Conservation (phyloP, 2,888 invertebrate genomes). For the Caenorhabditis angaria region DNA sequence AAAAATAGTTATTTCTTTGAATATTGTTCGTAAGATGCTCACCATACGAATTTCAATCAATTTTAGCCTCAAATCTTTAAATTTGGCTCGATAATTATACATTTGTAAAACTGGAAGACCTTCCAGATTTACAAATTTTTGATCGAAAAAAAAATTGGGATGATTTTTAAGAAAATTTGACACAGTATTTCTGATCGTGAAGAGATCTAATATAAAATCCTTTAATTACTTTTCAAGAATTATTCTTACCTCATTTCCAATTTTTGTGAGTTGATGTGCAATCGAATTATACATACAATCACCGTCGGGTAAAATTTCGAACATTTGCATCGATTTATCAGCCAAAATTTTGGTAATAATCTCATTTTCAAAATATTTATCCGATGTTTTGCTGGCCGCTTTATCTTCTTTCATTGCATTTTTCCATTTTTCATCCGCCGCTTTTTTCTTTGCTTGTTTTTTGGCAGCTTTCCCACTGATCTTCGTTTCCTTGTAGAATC, state of each 20-base stretch:
- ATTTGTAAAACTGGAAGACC: too few relatives aligned
- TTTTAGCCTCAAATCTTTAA: too few relatives aligned
- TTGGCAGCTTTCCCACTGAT: constrained; percentile 35
- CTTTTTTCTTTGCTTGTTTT: constrained; percentile 41
- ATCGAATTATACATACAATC: constrained; percentile 71
- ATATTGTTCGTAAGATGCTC: too few relatives aligned
- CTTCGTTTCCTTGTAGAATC: constrained; percentile 26
- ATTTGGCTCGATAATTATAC: too few relatives aligned
- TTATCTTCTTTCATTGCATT: constrained; percentile 31
- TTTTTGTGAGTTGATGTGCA: constrained; percentile 61
- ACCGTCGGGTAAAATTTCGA: constrained; percentile 69
- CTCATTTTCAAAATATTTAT: constrained; percentile 20
- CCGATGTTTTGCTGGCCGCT: constrained; percentile 10
- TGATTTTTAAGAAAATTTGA: too few relatives aligned
- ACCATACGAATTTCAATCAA: too few relatives aligned
- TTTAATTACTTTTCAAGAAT: too few relatives aligned
- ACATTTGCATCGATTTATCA: constrained; percentile 43
- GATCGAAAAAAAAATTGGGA: too few relatives aligned
- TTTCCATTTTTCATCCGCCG: constrained; percentile 26
- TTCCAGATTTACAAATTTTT: too few relatives aligned
- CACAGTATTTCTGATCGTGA: too few relatives aligned
- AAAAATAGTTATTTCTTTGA: too few relatives aligned
- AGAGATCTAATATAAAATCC: constrained; percentile 2
- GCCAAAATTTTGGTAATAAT: constrained; percentile 37
- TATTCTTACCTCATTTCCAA: constrained; percentile 26